Evolutionary conservation across 2,797 vertebrate genomes (phyloP), one percentile per base, ranked within the genome.

Genomic region (Brachyalestes nurse): DNA sequence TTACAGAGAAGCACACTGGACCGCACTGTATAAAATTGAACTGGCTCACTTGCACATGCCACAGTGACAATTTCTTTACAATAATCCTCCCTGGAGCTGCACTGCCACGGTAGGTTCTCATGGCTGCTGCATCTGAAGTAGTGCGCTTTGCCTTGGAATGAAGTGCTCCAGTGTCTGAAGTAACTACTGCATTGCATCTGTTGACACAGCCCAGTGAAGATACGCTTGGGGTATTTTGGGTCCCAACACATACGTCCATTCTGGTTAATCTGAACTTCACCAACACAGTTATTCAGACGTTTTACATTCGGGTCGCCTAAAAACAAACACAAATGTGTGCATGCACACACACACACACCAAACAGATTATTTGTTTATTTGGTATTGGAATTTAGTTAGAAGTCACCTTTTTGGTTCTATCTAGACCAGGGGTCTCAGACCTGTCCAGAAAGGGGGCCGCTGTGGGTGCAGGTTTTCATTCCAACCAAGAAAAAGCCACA

Each of bases 41-140:
- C 6, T 9, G 5, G 83, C 91, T 88, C 72, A 93, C 93, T 0
- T 66, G 45, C 1, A 65, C 93, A 94, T 47, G 19, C 0, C 57
- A 94, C 73, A 0, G 64, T 79, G 14, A 90, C 71, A 1, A 23
- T 0, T 0, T 0, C 0, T 0, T 0, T 0, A 53, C 92, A 93
- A 0, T 0, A 0, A 17, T 0, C 55, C 0, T 0, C 0, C 0
- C 6, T 7, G 38, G 64, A 83, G 38, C n/a, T 38, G 60, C 93
- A 94, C 81, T 93, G 91, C 67, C 87, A 72, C 2, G 92, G 69
- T 0, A 1, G 0, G 7, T 61, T 14, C 47, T 92, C 86, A 1
- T 40, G 1, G 0, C 67, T 2, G 0, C 82, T 81, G 79, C 91
- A 94, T 0, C 2, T 40, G 70, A 93, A 72, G 4, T 88, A 69